phyloP scores from a whole-genome alignment of 2,888 invertebrate genomes.

The Chydorus sphaericus region DNA sequence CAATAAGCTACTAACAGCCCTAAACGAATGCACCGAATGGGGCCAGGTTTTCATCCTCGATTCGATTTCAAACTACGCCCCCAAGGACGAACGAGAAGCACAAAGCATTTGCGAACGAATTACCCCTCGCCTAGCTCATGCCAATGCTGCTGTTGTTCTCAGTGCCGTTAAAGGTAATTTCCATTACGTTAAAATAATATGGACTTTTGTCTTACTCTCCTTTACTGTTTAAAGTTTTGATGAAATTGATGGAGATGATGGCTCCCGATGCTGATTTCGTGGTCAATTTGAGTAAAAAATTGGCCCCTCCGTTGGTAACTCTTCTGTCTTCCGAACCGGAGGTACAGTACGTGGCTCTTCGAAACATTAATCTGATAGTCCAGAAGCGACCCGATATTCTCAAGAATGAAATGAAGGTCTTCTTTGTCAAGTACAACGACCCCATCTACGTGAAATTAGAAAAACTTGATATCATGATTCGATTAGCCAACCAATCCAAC shows the following conservation, averaged over 20 bases:
- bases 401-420: constrained; percentile 99
- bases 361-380: constrained; percentile 97
- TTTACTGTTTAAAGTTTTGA: constrained; percentile 44
- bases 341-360: constrained; percentile 90
- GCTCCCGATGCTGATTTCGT: constrained; percentile 88
- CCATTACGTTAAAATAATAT: too few relatives aligned
- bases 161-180: constrained; percentile 70
- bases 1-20: constrained; percentile 90
- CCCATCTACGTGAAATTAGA: constrained; percentile 99
- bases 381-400: constrained; percentile 97
- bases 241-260: constrained; percentile 97
- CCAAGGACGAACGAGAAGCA: constrained; percentile 92
- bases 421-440: constrained; percentile 99
- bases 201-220: too few relatives aligned
- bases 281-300: constrained; percentile 79
- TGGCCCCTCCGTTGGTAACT: constrained; percentile 97
- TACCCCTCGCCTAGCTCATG: constrained; percentile 92
- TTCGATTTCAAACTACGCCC: constrained; percentile 90
- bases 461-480: constrained; percentile 98
- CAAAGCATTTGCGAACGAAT: constrained; percentile 97
- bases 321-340: constrained; percentile 95
- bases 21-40: constrained; percentile 99
- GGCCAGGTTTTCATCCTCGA: constrained; percentile 97
- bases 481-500: constrained; percentile 91
- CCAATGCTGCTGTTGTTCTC: constrained; percentile 96